phyloP scores from a whole-genome alignment of 2,888 invertebrate genomes.

The Pseudococcus jackbeardsleyi region DNA sequence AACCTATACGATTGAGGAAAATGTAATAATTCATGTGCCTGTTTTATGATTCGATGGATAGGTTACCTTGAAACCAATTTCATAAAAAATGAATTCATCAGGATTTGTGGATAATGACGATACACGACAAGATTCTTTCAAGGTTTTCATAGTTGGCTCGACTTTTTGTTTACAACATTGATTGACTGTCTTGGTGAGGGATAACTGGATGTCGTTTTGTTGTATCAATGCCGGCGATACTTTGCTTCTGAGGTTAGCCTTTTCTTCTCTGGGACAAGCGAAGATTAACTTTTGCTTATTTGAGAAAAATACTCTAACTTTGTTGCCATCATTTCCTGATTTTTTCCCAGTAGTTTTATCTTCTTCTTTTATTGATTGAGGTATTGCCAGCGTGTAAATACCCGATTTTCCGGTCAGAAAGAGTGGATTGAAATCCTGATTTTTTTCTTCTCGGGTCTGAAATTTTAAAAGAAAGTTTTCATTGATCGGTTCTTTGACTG shows the following conservation, averaged over 20 bases:
- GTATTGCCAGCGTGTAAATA: background rate
- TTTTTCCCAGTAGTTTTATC: too few relatives aligned
- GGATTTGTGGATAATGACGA: background rate
- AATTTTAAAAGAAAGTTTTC: background rate
- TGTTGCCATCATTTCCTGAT: too few relatives aligned
- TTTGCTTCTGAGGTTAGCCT: background rate
- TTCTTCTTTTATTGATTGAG: background rate
- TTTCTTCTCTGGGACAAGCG: background rate
- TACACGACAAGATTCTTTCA: background rate
- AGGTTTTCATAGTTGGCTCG: background rate
- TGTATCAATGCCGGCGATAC: background rate
- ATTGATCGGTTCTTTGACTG: background rate
- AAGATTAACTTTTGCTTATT: too few relatives aligned
- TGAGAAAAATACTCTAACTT: too few relatives aligned
- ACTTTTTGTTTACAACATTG: background rate
- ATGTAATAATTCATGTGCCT: background rate
- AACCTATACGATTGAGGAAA: background rate
- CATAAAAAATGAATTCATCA: slow-evolving; percentile 1
- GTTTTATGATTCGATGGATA: background rate
- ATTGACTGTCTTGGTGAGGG: background rate
- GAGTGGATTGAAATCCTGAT: background rate
- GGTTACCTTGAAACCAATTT: slow-evolving; percentile 1
- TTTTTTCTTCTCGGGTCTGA: background rate
- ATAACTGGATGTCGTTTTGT: background rate
- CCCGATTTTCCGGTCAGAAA: background rate